These are phyloP conservation scores for Cosmia pyralina DNA, from an alignment of 2,888 invertebrate genomes.

Conservation along the genomic window DNA sequence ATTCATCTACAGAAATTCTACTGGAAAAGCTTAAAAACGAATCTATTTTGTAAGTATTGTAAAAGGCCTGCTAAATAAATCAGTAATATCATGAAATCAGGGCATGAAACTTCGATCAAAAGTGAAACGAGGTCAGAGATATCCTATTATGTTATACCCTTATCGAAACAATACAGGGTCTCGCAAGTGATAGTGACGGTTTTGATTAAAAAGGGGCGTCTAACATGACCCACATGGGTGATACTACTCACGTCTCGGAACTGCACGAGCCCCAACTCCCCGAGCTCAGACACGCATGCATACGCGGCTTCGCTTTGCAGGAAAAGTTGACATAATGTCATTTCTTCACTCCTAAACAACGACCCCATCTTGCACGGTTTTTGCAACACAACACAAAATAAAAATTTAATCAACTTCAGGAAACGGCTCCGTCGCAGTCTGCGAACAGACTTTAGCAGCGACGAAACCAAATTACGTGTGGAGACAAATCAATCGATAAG, in stretches of 20 bases:
- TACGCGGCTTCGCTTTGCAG: conserved; percentile 99
- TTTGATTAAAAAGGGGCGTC: conserved; percentile 59
- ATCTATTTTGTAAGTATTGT: not conserved
- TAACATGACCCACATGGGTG: conserved; percentile 55
- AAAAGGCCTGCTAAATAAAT: conserved; percentile 30
- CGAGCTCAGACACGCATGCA: conserved; percentile 99
- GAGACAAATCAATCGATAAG: conserved; percentile 80
- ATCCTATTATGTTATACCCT: conserved; percentile 49
- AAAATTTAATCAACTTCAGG: conserved; percentile 71
- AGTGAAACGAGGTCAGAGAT: conserved; percentile 77
- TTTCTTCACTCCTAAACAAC: conserved; percentile 99
- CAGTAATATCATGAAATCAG: conserved; percentile 61
- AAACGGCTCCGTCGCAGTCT: conserved; percentile 84
- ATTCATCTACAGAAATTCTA: not conserved
- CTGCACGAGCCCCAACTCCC: conserved; percentile 99
- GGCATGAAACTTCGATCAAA: conserved; percentile 62
- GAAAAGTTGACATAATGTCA: conserved; percentile 99
- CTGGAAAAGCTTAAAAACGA: too few relatives aligned
- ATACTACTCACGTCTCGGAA: conserved; percentile 96
- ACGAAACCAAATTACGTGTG: conserved; percentile 82
- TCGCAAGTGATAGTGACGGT: not conserved
- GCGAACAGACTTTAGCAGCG: conserved; percentile 86
- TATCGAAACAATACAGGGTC: conserved; percentile 16
- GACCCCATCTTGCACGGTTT: conserved; percentile 93
- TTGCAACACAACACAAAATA: conserved; percentile 75